Base-by-base conservation (phyloP, 2,113 vertebrate species). In the Gnathonemus echidnorhynchus region DNA sequence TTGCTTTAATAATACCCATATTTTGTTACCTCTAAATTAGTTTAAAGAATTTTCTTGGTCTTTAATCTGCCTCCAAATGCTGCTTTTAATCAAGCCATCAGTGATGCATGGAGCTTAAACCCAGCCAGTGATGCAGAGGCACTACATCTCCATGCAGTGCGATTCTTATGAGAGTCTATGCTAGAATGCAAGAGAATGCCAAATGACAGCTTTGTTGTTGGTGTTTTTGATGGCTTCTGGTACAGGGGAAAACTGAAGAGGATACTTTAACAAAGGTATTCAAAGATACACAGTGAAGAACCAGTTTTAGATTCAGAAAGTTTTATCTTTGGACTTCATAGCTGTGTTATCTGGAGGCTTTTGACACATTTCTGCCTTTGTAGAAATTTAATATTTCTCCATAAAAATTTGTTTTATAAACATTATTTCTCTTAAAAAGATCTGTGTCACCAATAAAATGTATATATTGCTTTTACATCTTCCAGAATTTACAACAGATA, bases 151-250 rank as follows among this genome's bases (percentile, higher is more conserved):
- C n/a, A 31, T 31, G n/a, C 62, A 70, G 27, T 31, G 62, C 27
- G 31, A 11, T 70, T 70, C 62, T 70, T 27, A 70, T 31, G 35
- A 35, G 70, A 80, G 17, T 80, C 15, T 19, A 80, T 42, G 31
- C 74, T 80, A 80, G 74, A 80, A 39, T 80, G 74, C 31, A 35
- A 80, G 74, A 42, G 31, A 42, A 80, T 80, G 74, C 13, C 35
- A 42, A 80, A 80, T 80, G 74, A 80, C 74, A 80, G 35, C 74
- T 80, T 42, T 80, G 74, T 80, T 80, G 35, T 77, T 70, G n/a
- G 3, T 42, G 39, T 42, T 74, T 42, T 42, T 80, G 31, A 80
- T 42, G 17, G 74, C 35, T 80, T 80, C 74, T 80, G 74, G 62
- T 70, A 11, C 27, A 31, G 62, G 62, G 62, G 62, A 31, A 31